Evolutionary conservation across 2,888 invertebrate species (phyloP).

Genomic region (Ochlodes sylvanus): DNA sequence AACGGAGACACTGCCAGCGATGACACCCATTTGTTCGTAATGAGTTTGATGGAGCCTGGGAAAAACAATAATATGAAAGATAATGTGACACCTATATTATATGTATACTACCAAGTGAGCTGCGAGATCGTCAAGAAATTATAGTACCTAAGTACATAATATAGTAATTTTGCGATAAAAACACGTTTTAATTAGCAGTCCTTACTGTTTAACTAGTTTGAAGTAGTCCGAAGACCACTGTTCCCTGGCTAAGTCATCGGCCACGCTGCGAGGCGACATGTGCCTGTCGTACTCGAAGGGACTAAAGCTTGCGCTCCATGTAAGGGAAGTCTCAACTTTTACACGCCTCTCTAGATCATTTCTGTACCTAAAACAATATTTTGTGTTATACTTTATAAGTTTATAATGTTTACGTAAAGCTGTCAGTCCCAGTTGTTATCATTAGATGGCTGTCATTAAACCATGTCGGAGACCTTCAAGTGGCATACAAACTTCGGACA

Average conservation of each 20-base stretch:
- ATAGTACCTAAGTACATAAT: too few relatives aligned
- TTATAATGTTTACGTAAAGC: too few relatives aligned
- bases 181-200: background rate
- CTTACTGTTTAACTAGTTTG: slow-evolving; percentile 85
- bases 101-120: too few relatives aligned
- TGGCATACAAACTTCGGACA: too few relatives aligned
- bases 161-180: too few relatives aligned
- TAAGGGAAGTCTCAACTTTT: slow-evolving; percentile 83
- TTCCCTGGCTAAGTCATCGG: slow-evolving; percentile 88
- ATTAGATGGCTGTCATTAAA: too few relatives aligned
- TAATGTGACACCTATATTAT: too few relatives aligned
- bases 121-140: too few relatives aligned
- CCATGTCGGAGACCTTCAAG: too few relatives aligned
- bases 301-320: slow-evolving; percentile 85
- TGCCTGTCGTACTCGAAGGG: slow-evolving; percentile 89
- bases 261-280: slow-evolving; percentile 85
- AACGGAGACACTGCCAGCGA: slow-evolving; percentile 83
- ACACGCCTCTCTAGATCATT: slow-evolving; percentile 62
- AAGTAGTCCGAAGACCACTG: slow-evolving; percentile 89
- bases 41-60: slow-evolving; percentile 89
- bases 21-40: slow-evolving; percentile 89
- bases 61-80: slow-evolving; percentile 34
- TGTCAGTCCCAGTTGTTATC: too few relatives aligned
- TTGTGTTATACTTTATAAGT: background rate
- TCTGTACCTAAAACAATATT: slow-evolving; percentile 52